Base-by-base conservation (phyloP, 2,888 invertebrate species). In the Eledona agricola region DNA sequence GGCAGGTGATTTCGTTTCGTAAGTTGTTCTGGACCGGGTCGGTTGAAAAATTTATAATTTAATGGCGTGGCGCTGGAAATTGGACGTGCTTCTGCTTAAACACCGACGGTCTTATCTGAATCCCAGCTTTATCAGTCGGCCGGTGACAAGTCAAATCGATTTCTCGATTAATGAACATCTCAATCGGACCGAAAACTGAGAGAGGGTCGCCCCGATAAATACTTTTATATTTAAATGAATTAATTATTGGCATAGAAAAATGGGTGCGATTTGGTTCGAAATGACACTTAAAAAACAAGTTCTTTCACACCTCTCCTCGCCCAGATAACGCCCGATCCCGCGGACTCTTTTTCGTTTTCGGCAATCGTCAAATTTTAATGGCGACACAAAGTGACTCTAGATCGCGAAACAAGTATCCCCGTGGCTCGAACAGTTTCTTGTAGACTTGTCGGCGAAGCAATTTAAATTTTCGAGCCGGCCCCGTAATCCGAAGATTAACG, bases 211-310 rank as follows among this genome's bases (percentile, higher is more conserved):
- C 62, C 65, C 62, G 65, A 67, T 69, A 69, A 70, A 69, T 66
- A 62, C 64, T 66, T 69, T 66, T 67, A 65, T 70, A 71, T 68
- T 67, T 60, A 71, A 71, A 70, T 69, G 67, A 69, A 69, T 69
- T 67, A 65, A 69, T 70, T 67, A 70, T 66, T 63, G 55, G 62
- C 60, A 65, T 62, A 68, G 70, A 70, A 65, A 68, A 70, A 71
- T 71, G 58, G 66, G 67, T 51, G 63, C 64, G 63, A 68, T 69
- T 65, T 65, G 55, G 56, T 47, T 54, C 63, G 67, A 67, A 69
- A 69, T 61, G 69, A 62, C 59, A 65, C 50, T 35, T 47, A 59
- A 67, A 66, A 66, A 69, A 69, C 67, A 60, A 64, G 69, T 69
- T 66, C 62, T 62, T 66, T 69, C 66, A 67, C 69, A 66, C 69